Conservation (phyloP, 2,888 invertebrate species). For the Thumatha senex region DNA sequence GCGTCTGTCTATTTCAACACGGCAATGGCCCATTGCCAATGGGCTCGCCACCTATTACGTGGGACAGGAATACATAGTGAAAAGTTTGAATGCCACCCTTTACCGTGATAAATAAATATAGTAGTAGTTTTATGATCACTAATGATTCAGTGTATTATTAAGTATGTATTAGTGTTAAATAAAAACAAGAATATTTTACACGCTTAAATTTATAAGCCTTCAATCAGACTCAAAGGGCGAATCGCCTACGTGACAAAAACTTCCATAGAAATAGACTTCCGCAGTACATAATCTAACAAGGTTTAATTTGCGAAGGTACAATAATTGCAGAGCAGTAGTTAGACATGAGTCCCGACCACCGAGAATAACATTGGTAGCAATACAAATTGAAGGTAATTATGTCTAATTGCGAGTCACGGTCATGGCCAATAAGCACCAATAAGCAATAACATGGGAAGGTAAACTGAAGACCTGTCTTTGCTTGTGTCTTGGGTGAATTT, state of each 20-base stretch:
- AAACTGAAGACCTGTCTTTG: constrained; percentile 54
- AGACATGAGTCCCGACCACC: constrained; percentile 61
- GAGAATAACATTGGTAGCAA: constrained; percentile 72
- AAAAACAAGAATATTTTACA: no score
- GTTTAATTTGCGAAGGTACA: constrained; percentile 65
- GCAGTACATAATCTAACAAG: constrained; percentile 47
- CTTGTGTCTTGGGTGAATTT: constrained; percentile 35
- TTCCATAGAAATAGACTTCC: constrained; percentile 28
- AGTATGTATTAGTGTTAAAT: no score
- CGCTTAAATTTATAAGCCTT: no score
- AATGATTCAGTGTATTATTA: no score
- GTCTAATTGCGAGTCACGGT: constrained; percentile 79
- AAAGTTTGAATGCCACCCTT: no score
- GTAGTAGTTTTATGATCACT: no score
- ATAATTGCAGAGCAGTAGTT: constrained; percentile 65
- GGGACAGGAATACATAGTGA: no score
- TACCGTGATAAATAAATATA: no score
- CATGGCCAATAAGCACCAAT: constrained; percentile 83
- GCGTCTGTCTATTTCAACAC: no score
- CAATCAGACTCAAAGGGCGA: no score
- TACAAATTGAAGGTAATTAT: constrained; percentile 81
- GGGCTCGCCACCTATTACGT: no score
- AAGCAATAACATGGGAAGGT: constrained; percentile 76
- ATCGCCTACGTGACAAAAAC: not conserved
- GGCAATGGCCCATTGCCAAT: no score